These are phyloP conservation scores for Tiaroga cobitis DNA, from an alignment of 2,797 vertebrate genomes.

Conservation along the genomic window DNA sequence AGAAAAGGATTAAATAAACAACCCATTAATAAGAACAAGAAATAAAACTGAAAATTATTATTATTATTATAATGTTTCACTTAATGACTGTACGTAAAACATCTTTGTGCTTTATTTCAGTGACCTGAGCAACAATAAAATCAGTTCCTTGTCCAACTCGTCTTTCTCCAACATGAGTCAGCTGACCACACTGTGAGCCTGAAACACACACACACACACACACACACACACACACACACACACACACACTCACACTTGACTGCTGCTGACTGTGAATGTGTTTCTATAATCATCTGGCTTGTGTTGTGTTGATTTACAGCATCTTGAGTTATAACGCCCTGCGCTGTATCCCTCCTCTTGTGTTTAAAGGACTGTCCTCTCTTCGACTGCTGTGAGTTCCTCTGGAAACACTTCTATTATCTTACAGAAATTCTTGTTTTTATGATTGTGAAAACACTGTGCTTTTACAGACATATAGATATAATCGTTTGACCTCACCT, in stretches of 20 bases:
- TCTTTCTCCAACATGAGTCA: slow-evolving; percentile 99
- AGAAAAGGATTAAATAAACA: background rate
- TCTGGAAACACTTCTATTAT: background rate
- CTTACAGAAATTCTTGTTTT: background rate
- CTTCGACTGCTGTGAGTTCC: slow-evolving; percentile 90
- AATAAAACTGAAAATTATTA: background rate
- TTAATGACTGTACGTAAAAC: background rate
- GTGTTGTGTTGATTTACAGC: slow-evolving; percentile 71
- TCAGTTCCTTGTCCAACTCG: slow-evolving; percentile 92
- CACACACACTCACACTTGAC: background rate
- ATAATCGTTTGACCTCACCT: background rate
- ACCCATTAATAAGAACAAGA: background rate
- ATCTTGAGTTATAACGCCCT: slow-evolving; percentile 98
- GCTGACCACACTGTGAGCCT: slow-evolving; percentile 95
- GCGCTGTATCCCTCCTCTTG: slow-evolving; percentile 92
- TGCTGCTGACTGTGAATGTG: background rate
- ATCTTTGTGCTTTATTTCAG: slow-evolving; percentile 76
- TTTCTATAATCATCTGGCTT: background rate
- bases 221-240: background rate
- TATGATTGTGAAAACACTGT: background rate
- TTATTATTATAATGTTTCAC: background rate
- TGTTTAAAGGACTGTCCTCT: slow-evolving; percentile 92
- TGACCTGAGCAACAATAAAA: slow-evolving; percentile 98
- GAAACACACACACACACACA: background rate
- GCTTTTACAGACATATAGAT: background rate